Evolutionary conservation across 2,113 vertebrate species (phyloP).

Genomic region (Dasypus novemcinctus): DNA sequence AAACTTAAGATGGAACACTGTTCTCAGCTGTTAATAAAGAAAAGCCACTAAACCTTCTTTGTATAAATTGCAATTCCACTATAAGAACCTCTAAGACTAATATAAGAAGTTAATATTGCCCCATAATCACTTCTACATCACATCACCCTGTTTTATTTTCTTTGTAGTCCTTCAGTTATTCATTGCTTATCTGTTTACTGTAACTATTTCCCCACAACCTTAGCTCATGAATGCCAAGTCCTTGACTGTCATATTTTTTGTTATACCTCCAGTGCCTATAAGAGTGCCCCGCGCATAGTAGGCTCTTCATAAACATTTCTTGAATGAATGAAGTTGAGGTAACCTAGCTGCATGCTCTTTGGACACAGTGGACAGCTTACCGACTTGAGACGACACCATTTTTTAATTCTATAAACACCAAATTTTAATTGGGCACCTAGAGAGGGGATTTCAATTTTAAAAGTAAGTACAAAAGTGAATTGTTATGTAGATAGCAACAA

Average conservation of each 20-base stretch:
- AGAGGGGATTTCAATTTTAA: neutral
- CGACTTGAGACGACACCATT: neutral
- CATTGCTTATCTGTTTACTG: neutral
- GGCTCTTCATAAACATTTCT: neutral
- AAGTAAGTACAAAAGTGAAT: neutral
- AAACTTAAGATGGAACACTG: neutral
- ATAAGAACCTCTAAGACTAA: neutral
- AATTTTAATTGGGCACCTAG: neutral
- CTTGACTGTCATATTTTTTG: neutral
- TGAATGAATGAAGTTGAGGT: neutral
- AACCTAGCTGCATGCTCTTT: neutral
- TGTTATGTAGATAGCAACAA: neutral
- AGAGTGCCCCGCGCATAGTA: neutral
- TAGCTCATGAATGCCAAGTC: neutral
- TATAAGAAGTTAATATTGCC: fast-evolving
- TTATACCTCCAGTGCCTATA: neutral
- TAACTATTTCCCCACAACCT: neutral
- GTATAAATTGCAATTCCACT: neutral
- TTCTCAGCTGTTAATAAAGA: neutral
- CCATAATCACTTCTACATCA: fast-evolving
- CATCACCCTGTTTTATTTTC: neutral
- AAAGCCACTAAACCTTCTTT: neutral
- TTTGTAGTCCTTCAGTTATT: neutral
- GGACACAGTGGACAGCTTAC: neutral
- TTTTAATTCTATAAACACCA: neutral